Evolutionary conservation across 2,113 vertebrate species (phyloP), one percentile per base, ranked within the genome.

Genomic region (Serinus canaria): DNA sequence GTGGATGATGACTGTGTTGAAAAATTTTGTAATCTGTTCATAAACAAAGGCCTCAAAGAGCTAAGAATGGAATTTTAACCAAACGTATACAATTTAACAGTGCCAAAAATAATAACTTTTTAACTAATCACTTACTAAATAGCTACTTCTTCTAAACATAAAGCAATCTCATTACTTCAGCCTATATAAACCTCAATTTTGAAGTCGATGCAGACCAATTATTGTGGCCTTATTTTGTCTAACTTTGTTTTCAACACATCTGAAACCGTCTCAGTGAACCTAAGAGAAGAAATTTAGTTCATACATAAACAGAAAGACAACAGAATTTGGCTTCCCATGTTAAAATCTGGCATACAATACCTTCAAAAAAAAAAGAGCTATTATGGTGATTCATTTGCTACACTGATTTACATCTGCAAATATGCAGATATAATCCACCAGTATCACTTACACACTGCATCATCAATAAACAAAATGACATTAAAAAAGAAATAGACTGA

Each of bases 381-480:
- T 39, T 63, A 47, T 8, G 7, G 37, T 30, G 17, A 58, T 90
- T 85, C 77, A 80, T 85, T 95, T 94, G 63, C 82, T 83, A 59
- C 43, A 74, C 50, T 92, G 63, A 18, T 95, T 95, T 90, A 91
- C 50, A 92, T 78, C 37, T 93, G 76, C 49, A 92, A 92, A 94
- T 94, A 78, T 46, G 53, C 68, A 89, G 30, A 44, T 87, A 92
- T 15, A 76, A 94, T 90, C 50, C 46, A 27, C 22, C 55, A 95
- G 58, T 84, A 90, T 70, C 60, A 53, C 33, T 90, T 87, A 76
- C 17, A 49, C 73, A 56, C n/a, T 94, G 22, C 60, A 83, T 90
- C 49, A 95, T 96, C 89, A 97, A 96, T 96, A 96, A 97, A 95
- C 43, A 90, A 89, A 96, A 96, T 53, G 37, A 92, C 55, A 96